Evolutionary conservation across 2,113 vertebrate species (phyloP).

Genomic region (Pelecanoides urinatrix): DNA sequence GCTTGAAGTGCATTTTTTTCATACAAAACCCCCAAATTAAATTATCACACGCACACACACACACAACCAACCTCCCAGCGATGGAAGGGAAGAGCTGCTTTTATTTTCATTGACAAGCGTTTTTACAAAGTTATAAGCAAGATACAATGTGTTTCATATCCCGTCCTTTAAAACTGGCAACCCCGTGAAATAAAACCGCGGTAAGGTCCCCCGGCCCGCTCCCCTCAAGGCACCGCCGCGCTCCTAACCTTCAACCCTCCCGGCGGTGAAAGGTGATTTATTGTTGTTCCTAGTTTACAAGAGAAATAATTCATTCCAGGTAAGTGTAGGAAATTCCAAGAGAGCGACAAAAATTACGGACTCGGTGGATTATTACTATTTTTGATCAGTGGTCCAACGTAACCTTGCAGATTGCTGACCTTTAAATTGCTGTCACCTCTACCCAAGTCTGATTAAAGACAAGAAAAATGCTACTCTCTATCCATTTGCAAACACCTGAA

Average conservation of each 20-base stretch:
- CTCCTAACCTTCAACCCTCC: background rate
- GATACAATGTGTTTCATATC: background rate
- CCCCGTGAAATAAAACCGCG: background rate
- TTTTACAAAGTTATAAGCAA: conserved; percentile 1
- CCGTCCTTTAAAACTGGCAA: background rate
- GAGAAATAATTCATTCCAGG: background rate
- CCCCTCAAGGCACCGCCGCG: rapidly evolving
- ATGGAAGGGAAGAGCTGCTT: conserved; percentile 28
- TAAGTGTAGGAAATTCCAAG: background rate
- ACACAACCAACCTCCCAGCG: background rate
- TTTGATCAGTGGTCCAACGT: rapidly evolving
- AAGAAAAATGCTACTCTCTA: background rate
- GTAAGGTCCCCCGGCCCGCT: rapidly evolving
- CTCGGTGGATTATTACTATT: rapidly evolving
- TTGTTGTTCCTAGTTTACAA: background rate
- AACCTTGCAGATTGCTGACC: background rate
- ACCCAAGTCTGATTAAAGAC: background rate
- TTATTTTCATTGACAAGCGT: conserved; percentile 55
- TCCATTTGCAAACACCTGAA: background rate
- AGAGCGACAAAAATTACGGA: background rate
- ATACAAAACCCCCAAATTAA: no score
- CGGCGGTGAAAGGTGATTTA: rapidly evolving
- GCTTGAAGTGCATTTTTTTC: background rate
- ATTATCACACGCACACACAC: background rate
- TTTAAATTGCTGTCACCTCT: background rate